Base-by-base conservation (phyloP, 2,797 vertebrate species). In the Linurgus olivaceus region DNA sequence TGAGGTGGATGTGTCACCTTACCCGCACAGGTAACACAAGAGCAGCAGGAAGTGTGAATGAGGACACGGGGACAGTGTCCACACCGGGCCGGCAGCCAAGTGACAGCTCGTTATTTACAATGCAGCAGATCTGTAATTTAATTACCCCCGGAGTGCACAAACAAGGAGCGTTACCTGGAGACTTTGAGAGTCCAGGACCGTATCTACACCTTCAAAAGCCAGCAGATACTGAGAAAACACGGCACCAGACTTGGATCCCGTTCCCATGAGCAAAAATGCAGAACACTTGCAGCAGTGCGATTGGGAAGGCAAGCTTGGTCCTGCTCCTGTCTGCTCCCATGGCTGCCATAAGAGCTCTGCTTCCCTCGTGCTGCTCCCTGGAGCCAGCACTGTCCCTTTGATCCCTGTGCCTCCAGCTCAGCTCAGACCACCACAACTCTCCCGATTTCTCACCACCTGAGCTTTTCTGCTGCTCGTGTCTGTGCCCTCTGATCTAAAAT, bases 51-150 rank as follows among this genome's bases (percentile, higher is more conserved):
- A 52, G 88, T 59, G 86, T 57, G 52, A 89, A 48, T 3, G n/a
- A 94, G 81, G 93, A 93, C 68, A 74, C 10, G 12, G 68, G 33
- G 84, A 52, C 61, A 18, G 81, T 55, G 81, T 59, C 92, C 0
- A 0, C 31, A 25, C 65, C 0, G 21, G 92, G 92, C 93, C 23
- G 81, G 50, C 29, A 1, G 95, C 94, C 95, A 96, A 91, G 77
- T n/a, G 72, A 75, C 78, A 35, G 87, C 89, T 94, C 48, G 2
- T 78, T 95, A 95, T 58, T 96, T 93, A 95, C 72, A 87, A 23
- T 37, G 75, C 77, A 92, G n/a, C 65, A 71, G 86, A 71, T 87
- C 75, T 51, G 88, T 89, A 76, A 96, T 83, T 90, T 80, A 94
- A 89, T 93, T 88, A 88, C 45, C n/a, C 54, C 82, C 33, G 44